Evolutionary conservation across 2,797 vertebrate genomes (phyloP).

Genomic region (Sciurus carolinensis): DNA sequence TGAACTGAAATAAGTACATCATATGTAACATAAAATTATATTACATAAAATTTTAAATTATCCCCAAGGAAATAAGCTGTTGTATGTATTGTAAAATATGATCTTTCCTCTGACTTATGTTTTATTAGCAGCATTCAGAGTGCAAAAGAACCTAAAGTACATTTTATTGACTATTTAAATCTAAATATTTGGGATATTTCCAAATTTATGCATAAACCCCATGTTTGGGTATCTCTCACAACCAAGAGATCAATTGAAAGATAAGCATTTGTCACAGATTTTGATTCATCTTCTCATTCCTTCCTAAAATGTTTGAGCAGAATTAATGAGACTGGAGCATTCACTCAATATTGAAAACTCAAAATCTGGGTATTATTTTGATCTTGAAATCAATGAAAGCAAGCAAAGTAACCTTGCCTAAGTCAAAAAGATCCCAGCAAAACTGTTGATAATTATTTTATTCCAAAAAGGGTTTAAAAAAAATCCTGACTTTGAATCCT

Average conservation of each 20-base stretch:
- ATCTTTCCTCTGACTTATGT: neutral
- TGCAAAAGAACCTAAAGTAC: neutral
- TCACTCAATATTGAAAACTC: slow-evolving; percentile 11
- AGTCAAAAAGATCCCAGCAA: slow-evolving; percentile 34
- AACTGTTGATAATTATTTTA: neutral
- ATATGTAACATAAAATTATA: neutral
- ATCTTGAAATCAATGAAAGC: slow-evolving; percentile 50
- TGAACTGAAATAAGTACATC: neutral
- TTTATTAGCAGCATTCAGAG: neutral
- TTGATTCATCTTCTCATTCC: neutral
- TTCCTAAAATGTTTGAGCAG: slow-evolving; percentile 48
- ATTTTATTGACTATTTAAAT: slow-evolving; percentile 32
- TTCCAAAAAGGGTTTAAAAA: neutral
- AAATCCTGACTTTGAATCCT: neutral
- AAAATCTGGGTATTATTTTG: slow-evolving; percentile 45
- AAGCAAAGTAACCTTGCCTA: neutral
- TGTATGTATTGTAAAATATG: neutral
- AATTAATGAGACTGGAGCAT: slow-evolving; percentile 18
- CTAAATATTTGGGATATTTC: slow-evolving; percentile 2
- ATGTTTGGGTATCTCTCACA: neutral
- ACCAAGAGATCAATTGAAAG: slow-evolving; percentile 7
- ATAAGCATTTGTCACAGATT: neutral
- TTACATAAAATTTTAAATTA: slow-evolving; percentile 13
- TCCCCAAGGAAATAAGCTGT: neutral
- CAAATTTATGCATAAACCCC: slow-evolving; percentile 2